These are phyloP conservation scores for Astyanax mexicanus DNA, from an alignment of 2,797 vertebrate species.

Conservation along the genomic window DNA sequence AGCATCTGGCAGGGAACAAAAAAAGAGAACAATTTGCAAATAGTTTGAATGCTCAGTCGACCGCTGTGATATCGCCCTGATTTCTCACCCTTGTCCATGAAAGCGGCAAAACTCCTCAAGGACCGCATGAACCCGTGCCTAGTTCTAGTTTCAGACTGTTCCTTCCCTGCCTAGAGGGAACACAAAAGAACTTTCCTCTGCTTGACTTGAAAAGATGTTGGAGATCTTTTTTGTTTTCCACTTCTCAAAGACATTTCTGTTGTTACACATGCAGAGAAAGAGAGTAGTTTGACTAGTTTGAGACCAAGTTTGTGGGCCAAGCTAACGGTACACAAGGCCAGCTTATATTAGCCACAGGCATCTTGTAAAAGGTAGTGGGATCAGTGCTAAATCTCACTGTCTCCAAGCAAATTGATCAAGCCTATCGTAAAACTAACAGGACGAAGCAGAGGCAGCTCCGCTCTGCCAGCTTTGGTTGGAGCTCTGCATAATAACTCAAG, in stretches of 20 bases:
- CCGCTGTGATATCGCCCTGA: constrained; percentile 62
- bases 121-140: constrained; percentile 38
- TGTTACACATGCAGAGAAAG: constrained; percentile 32
- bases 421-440: constrained; percentile 52
- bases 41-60: constrained; percentile 65
- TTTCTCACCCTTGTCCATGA: constrained; percentile 63
- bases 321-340: constrained; percentile 38
- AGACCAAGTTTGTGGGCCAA: constrained; percentile 39
- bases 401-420: constrained; percentile 51
- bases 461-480: constrained; percentile 55
- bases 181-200: constrained; percentile 9
- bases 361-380: constrained; percentile 49
- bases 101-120: constrained; percentile 25
- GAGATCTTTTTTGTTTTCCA: constrained; percentile 29
- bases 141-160: constrained; percentile 10
- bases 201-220: constrained; percentile 17
- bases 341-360: constrained; percentile 51
- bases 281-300: constrained; percentile 43
- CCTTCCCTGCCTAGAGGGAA: constrained; percentile 19
- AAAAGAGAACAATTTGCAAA: constrained; percentile 66
- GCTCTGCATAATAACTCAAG: constrained; percentile 41
- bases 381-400: constrained; percentile 36
- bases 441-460: constrained; percentile 42
- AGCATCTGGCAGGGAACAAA: constrained; percentile 66
- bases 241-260: constrained; percentile 27